Conservation (phyloP, 2,113 vertebrate genomes). For the Phalacrocorax carbo region DNA sequence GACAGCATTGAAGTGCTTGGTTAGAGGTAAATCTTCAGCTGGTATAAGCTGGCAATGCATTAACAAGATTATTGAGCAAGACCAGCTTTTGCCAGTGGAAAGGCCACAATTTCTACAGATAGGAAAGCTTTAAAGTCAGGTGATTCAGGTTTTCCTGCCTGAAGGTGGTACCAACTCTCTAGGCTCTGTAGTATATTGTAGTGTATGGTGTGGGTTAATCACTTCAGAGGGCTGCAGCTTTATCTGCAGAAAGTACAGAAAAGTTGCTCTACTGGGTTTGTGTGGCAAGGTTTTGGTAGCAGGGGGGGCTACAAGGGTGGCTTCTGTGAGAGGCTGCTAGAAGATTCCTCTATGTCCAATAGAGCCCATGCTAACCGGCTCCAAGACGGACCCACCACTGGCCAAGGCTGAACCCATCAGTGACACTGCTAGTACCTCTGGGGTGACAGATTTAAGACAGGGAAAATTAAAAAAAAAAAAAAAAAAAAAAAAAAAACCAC, state of each 20-base stretch:
- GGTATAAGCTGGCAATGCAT: not conserved
- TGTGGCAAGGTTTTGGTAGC: not conserved
- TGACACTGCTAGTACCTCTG: fast-evolving
- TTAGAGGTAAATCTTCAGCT: not conserved
- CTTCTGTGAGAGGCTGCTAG: not conserved
- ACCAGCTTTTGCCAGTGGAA: not conserved
- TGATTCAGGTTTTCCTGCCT: not conserved
- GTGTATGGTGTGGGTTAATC: not conserved
- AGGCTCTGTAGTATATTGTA: not conserved
- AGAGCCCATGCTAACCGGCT: not conserved
- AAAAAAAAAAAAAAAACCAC: too few relatives aligned
- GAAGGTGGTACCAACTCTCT: not conserved
- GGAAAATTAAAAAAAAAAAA: too few relatives aligned
- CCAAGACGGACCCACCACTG: not conserved
- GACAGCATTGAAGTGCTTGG: not conserved
- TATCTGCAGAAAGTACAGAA: not conserved
- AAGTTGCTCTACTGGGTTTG: not conserved
- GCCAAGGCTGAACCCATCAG: not conserved
- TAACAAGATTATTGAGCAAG: not conserved
- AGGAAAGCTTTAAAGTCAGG: not conserved
- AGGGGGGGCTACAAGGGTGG: not conserved
- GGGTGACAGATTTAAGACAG: not conserved
- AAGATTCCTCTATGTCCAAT: not conserved
- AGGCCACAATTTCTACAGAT: not conserved
- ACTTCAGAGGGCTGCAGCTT: not conserved